phyloP scores from a whole-genome alignment of 1,140 invertebrate species.

The Drosophila bocki region DNA sequence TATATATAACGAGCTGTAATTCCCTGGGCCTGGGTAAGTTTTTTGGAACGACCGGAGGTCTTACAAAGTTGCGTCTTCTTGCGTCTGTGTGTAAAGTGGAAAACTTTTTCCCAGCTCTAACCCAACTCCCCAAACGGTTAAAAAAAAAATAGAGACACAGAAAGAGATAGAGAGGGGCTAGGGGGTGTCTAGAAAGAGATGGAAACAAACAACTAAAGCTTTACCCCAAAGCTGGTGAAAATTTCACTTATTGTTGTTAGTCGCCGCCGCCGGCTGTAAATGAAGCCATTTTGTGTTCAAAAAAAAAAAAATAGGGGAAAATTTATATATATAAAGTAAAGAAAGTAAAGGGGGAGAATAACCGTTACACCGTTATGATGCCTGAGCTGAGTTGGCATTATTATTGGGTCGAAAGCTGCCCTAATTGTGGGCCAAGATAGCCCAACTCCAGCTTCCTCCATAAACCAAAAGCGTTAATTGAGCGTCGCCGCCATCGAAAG shows the following conservation, averaged over 20 bases:
- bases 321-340: neutral
- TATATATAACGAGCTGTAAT: constrained; percentile 49
- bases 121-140: constrained; percentile 14
- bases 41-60: constrained; percentile 31
- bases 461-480: constrained; percentile 63
- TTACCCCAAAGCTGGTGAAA: constrained; percentile 51
- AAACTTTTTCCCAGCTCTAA: constrained; percentile 62
- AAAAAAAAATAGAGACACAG: constrained; percentile 7
- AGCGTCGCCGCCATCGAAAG: constrained; percentile 35
- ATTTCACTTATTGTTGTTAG: constrained; percentile 47
- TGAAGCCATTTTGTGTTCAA: constrained; percentile 60
- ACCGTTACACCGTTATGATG: constrained; percentile 18
- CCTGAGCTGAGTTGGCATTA: constrained; percentile 46
- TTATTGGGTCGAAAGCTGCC: constrained; percentile 39
- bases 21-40: constrained; percentile 35
- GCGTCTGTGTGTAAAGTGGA: constrained; percentile 71
- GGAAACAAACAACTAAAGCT: constrained; percentile 46
- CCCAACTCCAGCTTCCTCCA: neutral
- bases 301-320: too few species aligned
- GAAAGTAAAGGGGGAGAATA: neutral
- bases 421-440: constrained; percentile 45
- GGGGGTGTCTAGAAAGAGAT: neutral
- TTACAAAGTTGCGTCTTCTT: constrained; percentile 51
- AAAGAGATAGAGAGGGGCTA: neutral
- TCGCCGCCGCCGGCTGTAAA: constrained; percentile 49